Percentiles rank a stretch among this genome's conserved stretches.
phyloP scores from a whole-genome alignment of 2,113 vertebrate genomes.

The Hystrix brachyura region DNA sequence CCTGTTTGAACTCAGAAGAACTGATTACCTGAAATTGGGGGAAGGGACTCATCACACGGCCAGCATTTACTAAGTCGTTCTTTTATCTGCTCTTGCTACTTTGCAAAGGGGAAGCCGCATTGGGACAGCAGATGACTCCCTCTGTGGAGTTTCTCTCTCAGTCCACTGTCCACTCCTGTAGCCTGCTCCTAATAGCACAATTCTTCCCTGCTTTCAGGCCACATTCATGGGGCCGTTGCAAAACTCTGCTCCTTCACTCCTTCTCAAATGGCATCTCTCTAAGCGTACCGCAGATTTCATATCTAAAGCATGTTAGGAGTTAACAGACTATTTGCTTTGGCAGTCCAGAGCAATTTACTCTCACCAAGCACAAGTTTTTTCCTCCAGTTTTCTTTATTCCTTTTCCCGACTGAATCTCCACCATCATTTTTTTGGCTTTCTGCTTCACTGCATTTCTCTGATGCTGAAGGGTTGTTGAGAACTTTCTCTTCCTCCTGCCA shows the following conservation, averaged over 20 bases:
- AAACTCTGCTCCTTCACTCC: neutral
- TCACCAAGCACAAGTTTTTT: constrained; percentile 24
- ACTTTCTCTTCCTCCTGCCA: constrained; percentile 54
- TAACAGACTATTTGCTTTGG: constrained; percentile 55
- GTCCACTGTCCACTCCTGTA: neutral
- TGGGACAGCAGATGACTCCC: neutral
- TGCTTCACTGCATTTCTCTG: constrained; percentile 46
- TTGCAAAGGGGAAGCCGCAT: neutral
- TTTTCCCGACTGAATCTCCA: constrained; percentile 58
- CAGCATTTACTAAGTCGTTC: neutral
- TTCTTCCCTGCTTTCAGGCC: neutral
- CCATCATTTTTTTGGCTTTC: constrained; percentile 57
- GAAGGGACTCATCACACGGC: neutral
- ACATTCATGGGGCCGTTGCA: neutral
- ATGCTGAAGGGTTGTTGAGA: neutral
- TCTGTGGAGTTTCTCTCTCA: neutral
- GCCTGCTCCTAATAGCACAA: neutral
- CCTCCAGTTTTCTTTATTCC: constrained; percentile 59
- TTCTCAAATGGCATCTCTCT: neutral
- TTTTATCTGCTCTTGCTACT: constrained; percentile 4
- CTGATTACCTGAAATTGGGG: neutral
- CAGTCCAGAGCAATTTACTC: constrained; percentile 44
- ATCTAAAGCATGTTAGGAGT: neutral
- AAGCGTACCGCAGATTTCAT: neutral
- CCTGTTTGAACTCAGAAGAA: neutral